phyloP scores from a whole-genome alignment of 2,113 vertebrate genomes.

The Macrotis lagotis region DNA sequence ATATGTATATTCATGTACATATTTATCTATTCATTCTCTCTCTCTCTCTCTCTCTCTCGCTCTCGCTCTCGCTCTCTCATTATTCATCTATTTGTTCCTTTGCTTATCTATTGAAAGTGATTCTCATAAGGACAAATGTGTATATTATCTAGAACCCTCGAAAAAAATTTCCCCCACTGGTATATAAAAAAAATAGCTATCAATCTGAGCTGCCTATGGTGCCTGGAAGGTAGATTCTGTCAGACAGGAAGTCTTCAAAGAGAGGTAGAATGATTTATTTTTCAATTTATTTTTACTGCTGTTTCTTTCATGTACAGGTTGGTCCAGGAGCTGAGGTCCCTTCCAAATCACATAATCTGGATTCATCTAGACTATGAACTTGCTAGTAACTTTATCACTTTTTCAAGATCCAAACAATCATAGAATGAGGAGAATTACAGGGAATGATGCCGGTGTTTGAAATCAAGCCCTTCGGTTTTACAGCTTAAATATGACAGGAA shows the following conservation, averaged over 20 bases:
- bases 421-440: background rate
- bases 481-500: background rate
- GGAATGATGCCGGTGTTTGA: background rate
- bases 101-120: background rate
- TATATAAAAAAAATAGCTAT: background rate
- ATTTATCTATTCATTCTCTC: too few relatives aligned
- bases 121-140: background rate
- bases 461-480: background rate
- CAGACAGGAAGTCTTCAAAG: background rate
- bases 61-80: background rate
- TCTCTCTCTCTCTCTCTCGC: too few relatives aligned
- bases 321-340: background rate
- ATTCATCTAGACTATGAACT: background rate
- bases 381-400: background rate
- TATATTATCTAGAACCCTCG: background rate
- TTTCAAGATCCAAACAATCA: background rate
- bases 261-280: background rate
- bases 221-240: background rate
- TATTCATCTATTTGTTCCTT: background rate
- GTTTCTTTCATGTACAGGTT: background rate
- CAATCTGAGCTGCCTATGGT: background rate
- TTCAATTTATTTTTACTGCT: background rate
- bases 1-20: background rate
- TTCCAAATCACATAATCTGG: background rate
- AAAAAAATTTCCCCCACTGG: background rate